phyloP scores from a whole-genome alignment of 2,113 vertebrate genomes.

The Macaca nemestrina region DNA sequence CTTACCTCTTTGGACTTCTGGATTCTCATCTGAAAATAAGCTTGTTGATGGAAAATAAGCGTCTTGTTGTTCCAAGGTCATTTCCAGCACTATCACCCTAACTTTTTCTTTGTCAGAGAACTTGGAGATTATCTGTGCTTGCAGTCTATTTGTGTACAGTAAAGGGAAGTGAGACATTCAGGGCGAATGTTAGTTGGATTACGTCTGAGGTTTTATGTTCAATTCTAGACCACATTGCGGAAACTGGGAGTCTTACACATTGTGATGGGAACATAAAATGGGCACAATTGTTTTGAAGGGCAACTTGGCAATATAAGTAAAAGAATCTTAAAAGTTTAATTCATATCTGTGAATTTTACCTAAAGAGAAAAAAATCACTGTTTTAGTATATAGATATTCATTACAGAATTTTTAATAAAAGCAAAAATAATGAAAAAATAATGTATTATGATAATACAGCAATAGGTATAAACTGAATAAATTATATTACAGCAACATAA shows the following conservation, averaged over 20 bases:
- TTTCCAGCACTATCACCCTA: background rate
- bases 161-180: background rate
- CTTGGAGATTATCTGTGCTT: background rate
- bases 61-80: background rate
- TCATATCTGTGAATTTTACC: background rate
- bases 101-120: constrained; percentile 34
- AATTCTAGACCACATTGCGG: background rate
- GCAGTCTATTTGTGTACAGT: background rate
- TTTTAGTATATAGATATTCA: background rate
- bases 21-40: constrained; percentile 29
- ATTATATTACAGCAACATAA: background rate
- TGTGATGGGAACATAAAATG: constrained; percentile 35
- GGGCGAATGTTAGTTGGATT: background rate
- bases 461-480: background rate
- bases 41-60: constrained; percentile 15
- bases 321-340: background rate
- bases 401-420: background rate
- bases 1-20: background rate
- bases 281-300: background rate
- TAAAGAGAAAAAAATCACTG: background rate
- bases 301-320: background rate
- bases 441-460: background rate
- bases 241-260: background rate
- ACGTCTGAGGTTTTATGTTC: background rate
- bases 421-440: background rate